Base-by-base conservation (phyloP, 1,140 invertebrate genomes). In the Papilio machaon region DNA sequence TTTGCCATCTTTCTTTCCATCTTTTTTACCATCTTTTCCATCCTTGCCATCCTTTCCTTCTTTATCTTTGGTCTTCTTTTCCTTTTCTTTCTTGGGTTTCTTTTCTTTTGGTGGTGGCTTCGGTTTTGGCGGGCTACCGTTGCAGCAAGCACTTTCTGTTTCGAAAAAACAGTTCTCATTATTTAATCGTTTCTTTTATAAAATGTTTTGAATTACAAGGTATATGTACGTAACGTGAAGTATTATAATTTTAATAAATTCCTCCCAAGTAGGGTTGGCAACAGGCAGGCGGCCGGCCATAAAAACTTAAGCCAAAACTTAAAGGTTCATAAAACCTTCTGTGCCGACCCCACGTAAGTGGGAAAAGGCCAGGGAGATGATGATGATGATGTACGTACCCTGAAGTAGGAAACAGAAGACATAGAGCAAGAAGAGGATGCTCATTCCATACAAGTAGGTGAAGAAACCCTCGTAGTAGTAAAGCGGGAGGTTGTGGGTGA, bases 381-480 rank as follows among this genome's bases (percentile, higher is more conserved):
- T n/a, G n/a, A n/a, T n/a, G n/a, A n/a, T n/a, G n/a, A n/a, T n/a
- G n/a, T 84, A 92, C 92, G 89, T 87, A 96, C 95, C 95, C 96
- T 98, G 98, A 80, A 99, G 96, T 81, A 99, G 96, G 96, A 99
- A 99, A 95, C 98, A 98, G 96, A 99, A 99, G 73, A 99, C 98
- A 95, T 99, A 99, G 84, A 99, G 95, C 85, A 99, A 96, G 95
- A 99, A 99, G 82, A 99, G 95, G 90, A 99, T 98, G 95, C 98
- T 99, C 94, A 97, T 97, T 85, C 98, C 97, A 95, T 99, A 99
- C 70, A 99, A 96, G 95, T 99, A 99, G 70, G 99, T 98, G 95
- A 99, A 99, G 95, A 99, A 99, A 81, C 97, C 98, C 97, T 99
- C 98, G 95, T 99, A 98, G 95, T 98, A 98, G 92, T 97, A 96